Percentiles rank a stretch among this genome's conserved stretches.
phyloP scores from a whole-genome alignment of 2,113 vertebrate genomes.

The Axis porcinus region DNA sequence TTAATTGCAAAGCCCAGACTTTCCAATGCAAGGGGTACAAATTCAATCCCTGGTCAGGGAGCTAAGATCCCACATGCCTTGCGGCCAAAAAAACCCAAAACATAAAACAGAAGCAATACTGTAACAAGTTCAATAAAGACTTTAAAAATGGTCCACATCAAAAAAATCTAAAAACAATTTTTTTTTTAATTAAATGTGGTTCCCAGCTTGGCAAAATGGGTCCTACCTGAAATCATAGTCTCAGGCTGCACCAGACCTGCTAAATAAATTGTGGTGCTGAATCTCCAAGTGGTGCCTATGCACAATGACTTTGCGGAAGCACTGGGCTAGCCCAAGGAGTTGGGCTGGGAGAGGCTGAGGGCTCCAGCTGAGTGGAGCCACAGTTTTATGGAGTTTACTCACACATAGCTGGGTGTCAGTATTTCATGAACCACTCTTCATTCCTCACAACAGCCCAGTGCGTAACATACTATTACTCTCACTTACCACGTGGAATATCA shows the following conservation, averaged over 20 bases:
- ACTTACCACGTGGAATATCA: background rate
- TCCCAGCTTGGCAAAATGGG: background rate
- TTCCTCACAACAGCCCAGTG: background rate
- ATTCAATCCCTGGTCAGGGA: background rate
- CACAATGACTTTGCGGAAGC: background rate
- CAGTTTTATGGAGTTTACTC: background rate
- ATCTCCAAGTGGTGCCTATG: background rate
- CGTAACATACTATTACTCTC: background rate
- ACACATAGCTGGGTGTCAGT: background rate
- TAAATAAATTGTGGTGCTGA: background rate
- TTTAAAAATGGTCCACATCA: background rate
- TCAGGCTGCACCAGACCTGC: background rate
- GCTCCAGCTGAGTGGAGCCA: background rate
- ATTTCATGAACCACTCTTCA: background rate
- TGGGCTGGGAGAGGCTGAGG: background rate
- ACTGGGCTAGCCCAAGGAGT: background rate
- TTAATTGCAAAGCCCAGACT: background rate
- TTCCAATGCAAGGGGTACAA: background rate
- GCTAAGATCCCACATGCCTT: background rate
- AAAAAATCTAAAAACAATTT: background rate
- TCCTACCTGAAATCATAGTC: background rate
- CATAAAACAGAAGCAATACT: background rate
- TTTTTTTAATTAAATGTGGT: background rate
- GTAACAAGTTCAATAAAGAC: background rate
- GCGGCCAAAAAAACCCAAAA: background rate